phyloP scores from a whole-genome alignment of 2,113 vertebrate genomes.

The Tonatia bakeri region DNA sequence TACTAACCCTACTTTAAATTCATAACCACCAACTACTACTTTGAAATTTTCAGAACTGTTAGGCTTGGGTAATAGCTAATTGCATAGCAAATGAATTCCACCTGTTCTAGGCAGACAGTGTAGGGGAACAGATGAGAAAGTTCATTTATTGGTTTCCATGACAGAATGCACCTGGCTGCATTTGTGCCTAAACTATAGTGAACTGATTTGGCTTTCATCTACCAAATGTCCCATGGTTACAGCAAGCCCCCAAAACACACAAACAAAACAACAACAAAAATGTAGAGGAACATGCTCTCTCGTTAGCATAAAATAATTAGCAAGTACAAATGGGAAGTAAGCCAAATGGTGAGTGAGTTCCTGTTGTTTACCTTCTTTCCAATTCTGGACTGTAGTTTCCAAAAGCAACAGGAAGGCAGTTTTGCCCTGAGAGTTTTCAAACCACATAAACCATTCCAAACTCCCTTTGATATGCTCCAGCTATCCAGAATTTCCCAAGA shows the following conservation, averaged over 20 bases:
- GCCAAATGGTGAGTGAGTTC: slow-evolving; percentile 41
- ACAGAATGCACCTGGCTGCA: background rate
- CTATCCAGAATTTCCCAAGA: background rate
- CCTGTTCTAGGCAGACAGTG: background rate
- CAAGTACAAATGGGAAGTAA: slow-evolving; percentile 55
- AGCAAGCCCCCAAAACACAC: slow-evolving; percentile 25
- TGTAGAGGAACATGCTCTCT: slow-evolving; percentile 62
- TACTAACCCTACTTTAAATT: background rate
- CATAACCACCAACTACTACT: background rate
- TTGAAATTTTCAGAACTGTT: background rate
- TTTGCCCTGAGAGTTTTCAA: slow-evolving; percentile 71
- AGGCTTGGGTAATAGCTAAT: background rate
- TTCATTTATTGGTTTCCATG: background rate
- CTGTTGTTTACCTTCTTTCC: slow-evolving; percentile 73
- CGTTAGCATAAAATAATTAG: slow-evolving; percentile 70
- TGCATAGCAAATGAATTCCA: background rate
- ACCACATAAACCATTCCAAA: slow-evolving; percentile 48
- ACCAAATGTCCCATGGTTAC: slow-evolving; percentile 18
- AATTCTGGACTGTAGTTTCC: slow-evolving; percentile 54
- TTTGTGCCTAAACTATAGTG: background rate
- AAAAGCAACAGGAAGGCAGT: slow-evolving; percentile 66
- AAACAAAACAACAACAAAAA: background rate
- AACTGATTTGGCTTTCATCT: slow-evolving; percentile 67
- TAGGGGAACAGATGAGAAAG: background rate
- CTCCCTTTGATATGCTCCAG: slow-evolving; percentile 33